phyloP scores from a whole-genome alignment of 2,888 invertebrate species.

The Lottia scabra region DNA sequence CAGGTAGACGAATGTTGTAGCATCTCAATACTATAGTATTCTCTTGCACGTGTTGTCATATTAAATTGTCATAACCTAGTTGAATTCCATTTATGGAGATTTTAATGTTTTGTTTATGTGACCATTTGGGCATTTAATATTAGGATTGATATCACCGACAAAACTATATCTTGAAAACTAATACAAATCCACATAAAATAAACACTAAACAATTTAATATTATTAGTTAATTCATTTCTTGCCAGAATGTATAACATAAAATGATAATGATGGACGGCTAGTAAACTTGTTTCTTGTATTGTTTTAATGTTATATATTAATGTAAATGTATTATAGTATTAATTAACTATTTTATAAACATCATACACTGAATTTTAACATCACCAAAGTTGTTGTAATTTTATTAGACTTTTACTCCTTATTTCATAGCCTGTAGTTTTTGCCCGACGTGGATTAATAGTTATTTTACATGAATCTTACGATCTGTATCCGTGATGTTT shows the following conservation, averaged over 20 bases:
- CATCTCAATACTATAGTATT: neutral
- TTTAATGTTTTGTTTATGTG: constrained; percentile 6
- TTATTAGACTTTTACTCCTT: neutral
- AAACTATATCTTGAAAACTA: neutral
- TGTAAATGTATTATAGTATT: no score
- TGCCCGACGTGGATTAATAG: neutral
- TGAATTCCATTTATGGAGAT: constrained; percentile 4
- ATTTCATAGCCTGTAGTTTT: neutral
- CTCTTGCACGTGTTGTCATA: neutral
- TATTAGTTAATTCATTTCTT: no score
- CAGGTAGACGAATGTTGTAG: neutral
- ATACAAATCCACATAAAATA: no score
- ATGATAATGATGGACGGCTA: no score
- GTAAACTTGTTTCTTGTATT: no score
- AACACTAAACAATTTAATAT: no score
- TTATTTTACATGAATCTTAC: neutral
- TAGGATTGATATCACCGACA: neutral
- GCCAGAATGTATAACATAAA: no score
- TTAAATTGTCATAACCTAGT: constrained; percentile 1
- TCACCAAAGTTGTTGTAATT: neutral
- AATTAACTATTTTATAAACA: no score
- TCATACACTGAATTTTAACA: no score
- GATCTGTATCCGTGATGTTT: neutral
- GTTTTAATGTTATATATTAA: no score
- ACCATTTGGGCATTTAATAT: neutral